Conservation (phyloP, 2,797 vertebrate species). For the Acanthurus leucopareius region DNA sequence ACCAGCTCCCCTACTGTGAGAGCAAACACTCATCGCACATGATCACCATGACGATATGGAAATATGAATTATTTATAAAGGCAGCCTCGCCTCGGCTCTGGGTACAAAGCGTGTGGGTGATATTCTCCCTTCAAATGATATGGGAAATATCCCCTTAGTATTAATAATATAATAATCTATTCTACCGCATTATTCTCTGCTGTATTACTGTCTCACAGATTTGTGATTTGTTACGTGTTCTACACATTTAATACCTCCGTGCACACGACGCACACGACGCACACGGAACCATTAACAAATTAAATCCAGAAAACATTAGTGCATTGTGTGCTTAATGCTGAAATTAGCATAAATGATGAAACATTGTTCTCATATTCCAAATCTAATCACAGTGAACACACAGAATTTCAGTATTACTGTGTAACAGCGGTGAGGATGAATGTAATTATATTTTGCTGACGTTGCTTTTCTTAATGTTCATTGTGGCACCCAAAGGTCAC, state of each 20-base stretch:
- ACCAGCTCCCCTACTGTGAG: constrained; percentile 75
- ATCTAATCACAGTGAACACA: constrained; percentile 50
- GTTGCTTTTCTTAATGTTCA: constrained; percentile 60
- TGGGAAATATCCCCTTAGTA: constrained; percentile 77
- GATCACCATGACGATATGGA: constrained; percentile 84
- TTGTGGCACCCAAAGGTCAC: constrained; percentile 66
- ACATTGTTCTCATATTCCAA: constrained; percentile 33
- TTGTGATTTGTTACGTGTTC: constrained; percentile 53
- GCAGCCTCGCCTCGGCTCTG: constrained; percentile 73
- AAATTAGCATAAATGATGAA: constrained; percentile 57
- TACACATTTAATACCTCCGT: constrained; percentile 4
- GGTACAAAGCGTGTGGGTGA: constrained; percentile 80
- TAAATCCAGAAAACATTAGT: constrained; percentile 40
- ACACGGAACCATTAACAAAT: constrained; percentile 35
- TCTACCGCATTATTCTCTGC: constrained; percentile 56
- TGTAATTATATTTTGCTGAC: constrained; percentile 72
- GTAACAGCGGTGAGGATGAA: constrained; percentile 46
- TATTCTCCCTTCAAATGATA: constrained; percentile 75
- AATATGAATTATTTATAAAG: constrained; percentile 85
- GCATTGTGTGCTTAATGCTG: constrained; percentile 34
- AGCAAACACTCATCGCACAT: constrained; percentile 80
- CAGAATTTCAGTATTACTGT: constrained; percentile 39
- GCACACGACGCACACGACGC: background rate
- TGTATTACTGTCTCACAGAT: constrained; percentile 35
- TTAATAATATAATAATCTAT: constrained; percentile 79